Conservation (phyloP, 1,140 invertebrate genomes). For the Lamellibrachia luymesi region DNA sequence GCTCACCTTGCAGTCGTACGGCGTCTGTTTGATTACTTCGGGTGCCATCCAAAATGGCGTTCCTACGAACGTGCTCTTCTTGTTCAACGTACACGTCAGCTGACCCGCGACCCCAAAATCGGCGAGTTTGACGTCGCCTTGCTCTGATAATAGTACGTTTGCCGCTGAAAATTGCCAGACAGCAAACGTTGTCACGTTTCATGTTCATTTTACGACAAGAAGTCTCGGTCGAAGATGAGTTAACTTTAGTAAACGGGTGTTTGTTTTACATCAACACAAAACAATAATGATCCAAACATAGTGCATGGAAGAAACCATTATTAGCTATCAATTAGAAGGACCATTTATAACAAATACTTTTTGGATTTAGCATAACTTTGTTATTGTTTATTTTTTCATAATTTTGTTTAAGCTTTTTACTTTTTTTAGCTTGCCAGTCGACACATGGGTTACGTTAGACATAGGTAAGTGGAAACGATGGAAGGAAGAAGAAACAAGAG, state of each 20-base stretch:
- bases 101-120: slow-evolving; percentile 85
- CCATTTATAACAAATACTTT: too few species aligned
- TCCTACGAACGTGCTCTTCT: slow-evolving; percentile 99
- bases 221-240: too few species aligned
- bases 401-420: too few species aligned
- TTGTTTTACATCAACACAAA: too few species aligned
- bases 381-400: too few species aligned
- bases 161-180: slow-evolving; percentile 69
- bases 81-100: slow-evolving; percentile 98
- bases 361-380: too few species aligned
- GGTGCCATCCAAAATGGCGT: slow-evolving; percentile 99
- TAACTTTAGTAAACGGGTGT: too few species aligned
- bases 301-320: too few species aligned
- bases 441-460: not conserved
- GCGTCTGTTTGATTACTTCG: slow-evolving; percentile 90
- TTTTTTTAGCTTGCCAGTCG: not conserved
- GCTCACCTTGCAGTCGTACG: slow-evolving; percentile 31
- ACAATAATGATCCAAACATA: too few species aligned
- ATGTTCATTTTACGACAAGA: too few species aligned
- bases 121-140: slow-evolving; percentile 99
- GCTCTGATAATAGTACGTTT: slow-evolving; percentile 95
- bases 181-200: not conserved
- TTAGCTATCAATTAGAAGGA: too few species aligned
- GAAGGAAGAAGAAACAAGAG: not conserved
- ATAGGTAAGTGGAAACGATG: not conserved